Evolutionary conservation across 2,797 vertebrate species (phyloP), one percentile per base, ranked within the genome.

Genomic region (Carduelis carduelis): DNA sequence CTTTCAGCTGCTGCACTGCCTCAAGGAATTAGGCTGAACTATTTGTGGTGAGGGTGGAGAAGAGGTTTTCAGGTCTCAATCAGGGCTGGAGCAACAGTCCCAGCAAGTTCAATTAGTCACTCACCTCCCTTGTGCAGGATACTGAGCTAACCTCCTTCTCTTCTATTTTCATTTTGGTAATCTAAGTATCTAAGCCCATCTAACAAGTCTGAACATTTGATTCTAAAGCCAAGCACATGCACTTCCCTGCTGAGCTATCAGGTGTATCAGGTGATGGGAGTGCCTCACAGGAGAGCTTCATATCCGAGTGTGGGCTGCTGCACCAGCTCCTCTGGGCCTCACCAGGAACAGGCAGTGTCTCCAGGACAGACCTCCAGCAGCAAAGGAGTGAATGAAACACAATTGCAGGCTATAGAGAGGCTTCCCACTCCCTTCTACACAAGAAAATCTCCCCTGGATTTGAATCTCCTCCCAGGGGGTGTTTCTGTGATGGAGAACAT

Each of bases 61-160:
- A 81, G 37, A 79, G 55, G 27, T 81, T 90, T 91, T 41, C 61
- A 86, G 76, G 83, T 69, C 69, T 90, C 79, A 64, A 0, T 95
- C 64, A 81, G 72, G 65, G 84, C 65, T 85, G 83, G 72, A 94
- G 77, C 63, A 93, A 96, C 91, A 91, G 90, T 94, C 85, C 87
- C 77, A 65, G 91, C 76, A 88, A 91, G 93, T 81, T 93, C 72
- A 65, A 88, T 90, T 81, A 83, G 46, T 91, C 87, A 78, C 56
- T 76, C 56, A 55, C 50, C 57, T 95, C 49, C 49, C 14, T 44
- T 20, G 18, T 37, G 20, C 43, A 71, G 68, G 53, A 61, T 64
- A 27, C 11, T 30, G 76, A 75, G 14, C 80, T 72, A 81, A 91
- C 35, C 55, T 64, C 53, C 39, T 78, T n/a, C 35, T 82, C 63